Percentiles rank a stretch among this genome's conserved stretches.
Conservation (phyloP, 2,113 vertebrate species). For the Trinectes maculatus region DNA sequence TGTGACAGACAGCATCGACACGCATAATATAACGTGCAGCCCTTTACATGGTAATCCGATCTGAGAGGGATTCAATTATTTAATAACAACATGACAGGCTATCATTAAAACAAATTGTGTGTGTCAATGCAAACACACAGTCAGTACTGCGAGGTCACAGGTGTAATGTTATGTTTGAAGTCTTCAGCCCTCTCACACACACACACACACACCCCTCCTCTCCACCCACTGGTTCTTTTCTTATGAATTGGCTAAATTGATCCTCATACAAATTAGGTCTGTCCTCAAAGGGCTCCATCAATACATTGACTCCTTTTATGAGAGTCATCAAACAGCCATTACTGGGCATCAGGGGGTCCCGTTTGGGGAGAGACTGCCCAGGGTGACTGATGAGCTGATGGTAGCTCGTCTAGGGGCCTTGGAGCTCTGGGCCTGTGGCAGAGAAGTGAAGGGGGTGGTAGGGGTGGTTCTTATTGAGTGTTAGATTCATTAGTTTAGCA, state of each 20-base stretch:
- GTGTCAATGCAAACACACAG: constrained; percentile 62
- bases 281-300: constrained; percentile 88
- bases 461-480: constrained; percentile 60
- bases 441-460: neutral
- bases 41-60: constrained; percentile 78
- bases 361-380: constrained; percentile 84
- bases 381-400: constrained; percentile 88
- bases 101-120: constrained; percentile 79
- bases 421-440: constrained; percentile 49
- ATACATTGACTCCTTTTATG: constrained; percentile 98
- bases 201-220: constrained; percentile 24
- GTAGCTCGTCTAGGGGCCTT: constrained; percentile 61
- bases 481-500: constrained; percentile 69
- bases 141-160: constrained; percentile 75
- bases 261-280: constrained; percentile 86
- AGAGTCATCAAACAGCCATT: constrained; percentile 96
- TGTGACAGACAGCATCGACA: constrained; percentile 56
- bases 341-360: constrained; percentile 87
- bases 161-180: constrained; percentile 70
- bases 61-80: constrained; percentile 78
- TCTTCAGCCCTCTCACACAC: constrained; percentile 45
- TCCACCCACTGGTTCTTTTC: constrained; percentile 51
- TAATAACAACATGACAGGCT: constrained; percentile 77
- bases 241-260: constrained; percentile 90
- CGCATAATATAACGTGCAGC: constrained; percentile 64